phyloP scores from a whole-genome alignment of 37 sponge, comb jelly and placozoan species.

The Corticium candelabrum region DNA sequence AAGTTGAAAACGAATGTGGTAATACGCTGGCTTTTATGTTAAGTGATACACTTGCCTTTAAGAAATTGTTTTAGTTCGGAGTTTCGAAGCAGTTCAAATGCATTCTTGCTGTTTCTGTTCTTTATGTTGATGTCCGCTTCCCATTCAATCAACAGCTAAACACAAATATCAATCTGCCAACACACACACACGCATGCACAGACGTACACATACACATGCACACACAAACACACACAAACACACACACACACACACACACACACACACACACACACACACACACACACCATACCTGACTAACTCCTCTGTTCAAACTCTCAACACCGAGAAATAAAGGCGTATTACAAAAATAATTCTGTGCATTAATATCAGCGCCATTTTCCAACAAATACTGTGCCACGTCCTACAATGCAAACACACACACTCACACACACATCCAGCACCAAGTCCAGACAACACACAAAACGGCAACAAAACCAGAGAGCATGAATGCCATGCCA shows the following conservation, averaged over 20 bases:
- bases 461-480: no score
- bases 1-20: neutral
- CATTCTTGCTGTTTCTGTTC: slow-evolving; percentile 62
- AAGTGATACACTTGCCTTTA: slow-evolving; percentile 19
- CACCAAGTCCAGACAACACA: no score
- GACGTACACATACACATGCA: no score
- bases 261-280: no score
- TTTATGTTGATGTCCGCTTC: slow-evolving; percentile 59
- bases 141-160: slow-evolving; percentile 75
- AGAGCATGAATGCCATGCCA: neutral
- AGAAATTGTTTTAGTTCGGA: slow-evolving; percentile 37
- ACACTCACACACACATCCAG: no score
- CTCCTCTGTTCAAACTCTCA: neutral
- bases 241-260: no score
- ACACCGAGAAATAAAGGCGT: neutral
- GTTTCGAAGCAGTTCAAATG: slow-evolving; percentile 57
- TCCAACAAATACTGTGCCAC: neutral
- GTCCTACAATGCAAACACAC: no score
- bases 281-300: neutral
- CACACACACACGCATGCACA: no score
- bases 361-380: neutral
- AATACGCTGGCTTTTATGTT: neutral
- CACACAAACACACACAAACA: no score
- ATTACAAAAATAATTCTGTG: neutral
- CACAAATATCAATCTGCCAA: slow-evolving; percentile 6